phyloP scores from a whole-genome alignment of 2,797 vertebrate genomes.

The Danio albolineatus region DNA sequence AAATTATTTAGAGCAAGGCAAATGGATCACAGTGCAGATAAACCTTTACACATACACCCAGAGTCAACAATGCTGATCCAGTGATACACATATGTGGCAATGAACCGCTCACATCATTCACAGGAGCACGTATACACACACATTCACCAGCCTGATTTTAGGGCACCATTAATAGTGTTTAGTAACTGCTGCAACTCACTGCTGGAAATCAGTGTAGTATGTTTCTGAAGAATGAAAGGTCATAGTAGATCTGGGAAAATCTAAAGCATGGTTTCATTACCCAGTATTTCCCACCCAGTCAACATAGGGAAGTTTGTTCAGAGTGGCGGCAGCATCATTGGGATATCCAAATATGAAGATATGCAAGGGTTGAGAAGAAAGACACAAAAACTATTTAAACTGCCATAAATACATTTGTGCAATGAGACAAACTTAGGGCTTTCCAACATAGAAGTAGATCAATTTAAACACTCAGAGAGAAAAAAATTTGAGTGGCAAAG shows the following conservation, averaged over 20 bases:
- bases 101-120: neutral
- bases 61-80: slow-evolving; percentile 31
- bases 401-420: neutral
- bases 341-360: neutral
- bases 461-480: neutral
- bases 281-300: slow-evolving; percentile 41
- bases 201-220: neutral
- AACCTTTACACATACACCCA: slow-evolving; percentile 58
- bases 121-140: neutral
- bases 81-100: neutral
- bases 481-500: neutral
- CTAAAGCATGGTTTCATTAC: neutral
- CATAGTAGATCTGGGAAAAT: slow-evolving; percentile 30
- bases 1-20: slow-evolving; percentile 24
- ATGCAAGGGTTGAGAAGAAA: slow-evolving; percentile 7
- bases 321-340: slow-evolving; percentile 6
- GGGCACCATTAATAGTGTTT: neutral
- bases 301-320: slow-evolving; percentile 42
- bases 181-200: slow-evolving; percentile 10
- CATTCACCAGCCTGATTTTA: slow-evolving; percentile 21
- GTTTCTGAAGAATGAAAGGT: neutral
- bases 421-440: neutral
- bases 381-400: neutral
- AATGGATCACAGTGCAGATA: slow-evolving; percentile 97
- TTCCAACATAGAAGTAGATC: neutral